Conservation (phyloP, 2,797 vertebrate genomes). For the Schizopygopsis malacanthus region DNA sequence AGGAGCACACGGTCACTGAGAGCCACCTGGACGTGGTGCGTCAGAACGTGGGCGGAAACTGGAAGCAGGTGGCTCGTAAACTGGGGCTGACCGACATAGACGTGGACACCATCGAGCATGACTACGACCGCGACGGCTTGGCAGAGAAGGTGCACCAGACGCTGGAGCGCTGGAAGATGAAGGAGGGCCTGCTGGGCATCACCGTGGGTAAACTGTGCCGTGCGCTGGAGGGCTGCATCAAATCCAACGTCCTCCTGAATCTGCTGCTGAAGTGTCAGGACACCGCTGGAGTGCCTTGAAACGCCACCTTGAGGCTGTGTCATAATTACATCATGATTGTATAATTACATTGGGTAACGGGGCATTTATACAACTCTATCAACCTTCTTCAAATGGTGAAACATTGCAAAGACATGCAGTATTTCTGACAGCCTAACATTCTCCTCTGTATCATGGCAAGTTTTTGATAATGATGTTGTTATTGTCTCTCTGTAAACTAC, state of each 20-base stretch:
- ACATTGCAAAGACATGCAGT: not conserved
- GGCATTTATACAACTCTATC: not conserved
- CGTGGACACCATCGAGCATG: constrained; percentile 91
- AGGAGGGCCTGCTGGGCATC: constrained; percentile 85
- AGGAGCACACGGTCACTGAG: constrained; percentile 72
- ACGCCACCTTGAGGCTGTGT: not conserved
- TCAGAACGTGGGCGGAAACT: constrained; percentile 84
- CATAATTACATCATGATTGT: too few species aligned
- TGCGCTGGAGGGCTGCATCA: constrained; percentile 77
- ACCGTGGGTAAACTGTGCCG: constrained; percentile 87
- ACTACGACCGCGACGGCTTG: constrained; percentile 87
- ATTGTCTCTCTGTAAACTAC: not conserved
- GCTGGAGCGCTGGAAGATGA: constrained; percentile 91
- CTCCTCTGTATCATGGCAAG: not conserved
- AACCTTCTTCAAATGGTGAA: too few species aligned
- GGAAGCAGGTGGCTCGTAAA: constrained; percentile 88
- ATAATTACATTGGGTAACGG: not conserved
- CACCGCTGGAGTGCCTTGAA: not conserved
- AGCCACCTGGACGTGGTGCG: constrained; percentile 85
- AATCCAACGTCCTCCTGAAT: constrained; percentile 79
- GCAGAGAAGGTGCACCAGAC: constrained; percentile 94
- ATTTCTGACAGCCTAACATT: not conserved
- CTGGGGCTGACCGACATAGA: constrained; percentile 84
- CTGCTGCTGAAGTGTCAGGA: constrained; percentile 66
- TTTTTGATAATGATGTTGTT: not conserved